Evolutionary conservation across 2,888 invertebrate species (phyloP), one percentile per base, ranked within the genome.

Genomic region (Metellina segmentata): DNA sequence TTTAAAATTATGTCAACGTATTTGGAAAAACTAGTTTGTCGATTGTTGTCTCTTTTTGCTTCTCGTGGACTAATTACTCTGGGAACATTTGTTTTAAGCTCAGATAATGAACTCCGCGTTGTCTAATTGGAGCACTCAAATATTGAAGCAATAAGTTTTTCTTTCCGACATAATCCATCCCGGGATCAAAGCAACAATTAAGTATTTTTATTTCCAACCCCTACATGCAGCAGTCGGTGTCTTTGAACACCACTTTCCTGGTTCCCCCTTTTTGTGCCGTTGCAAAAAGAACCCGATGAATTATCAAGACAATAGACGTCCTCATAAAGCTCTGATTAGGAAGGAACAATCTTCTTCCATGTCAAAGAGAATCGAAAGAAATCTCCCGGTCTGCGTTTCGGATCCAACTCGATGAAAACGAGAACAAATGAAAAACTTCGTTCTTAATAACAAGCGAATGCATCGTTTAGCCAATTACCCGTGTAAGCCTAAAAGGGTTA

Each of bases 401-500:
- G 19, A 61, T 34, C 79, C 79, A 79, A 53, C 61, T 79, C 53
- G 11, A 61, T 61, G 61, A 61, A 61, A 34, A 79, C 19, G 72
- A 72, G 11, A 61, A n/a, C 34, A 48, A 71, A 52, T 11, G 51
- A 34, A 71, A 71, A 48, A 48, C 48, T 75, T 9, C 9, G 75
- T 71, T 81, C 75, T 71, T 89, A 82, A 81, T 71, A 88, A 74
- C 51, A 51, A 13, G 34, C 69, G 53, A 71, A 81, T 34, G 13
- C 75, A 69, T 48, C 82, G 61, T 69, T 81, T 51, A 77, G 51
- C 75, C 89, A 89, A 89, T 89, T 89, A 82, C 70, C 82, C 72
- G 49, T 72, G 70, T 72, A 69, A 87, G 16, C 61, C 86, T 81
- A 34, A 87, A 89, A 81, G 81, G 82, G 82, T 82, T 69, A 19